phyloP scores from a whole-genome alignment of 1,140 invertebrate species.

The Apis mellifera region DNA sequence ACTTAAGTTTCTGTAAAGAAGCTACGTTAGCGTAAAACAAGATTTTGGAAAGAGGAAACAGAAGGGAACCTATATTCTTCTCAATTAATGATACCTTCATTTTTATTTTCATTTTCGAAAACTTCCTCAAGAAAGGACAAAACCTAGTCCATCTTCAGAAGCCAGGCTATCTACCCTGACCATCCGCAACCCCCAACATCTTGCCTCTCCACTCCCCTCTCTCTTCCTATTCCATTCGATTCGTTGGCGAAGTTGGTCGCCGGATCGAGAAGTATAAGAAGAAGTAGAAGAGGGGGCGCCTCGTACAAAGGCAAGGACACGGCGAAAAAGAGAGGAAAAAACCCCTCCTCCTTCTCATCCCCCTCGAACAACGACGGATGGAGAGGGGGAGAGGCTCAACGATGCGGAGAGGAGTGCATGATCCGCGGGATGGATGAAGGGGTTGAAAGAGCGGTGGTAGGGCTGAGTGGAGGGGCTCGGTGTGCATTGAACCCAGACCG shows the following conservation, averaged over 20 bases:
- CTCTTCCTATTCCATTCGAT: not conserved
- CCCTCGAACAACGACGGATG: not conserved
- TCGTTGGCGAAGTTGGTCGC: constrained; percentile 27
- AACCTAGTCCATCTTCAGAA: no score
- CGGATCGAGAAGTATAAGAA: not conserved
- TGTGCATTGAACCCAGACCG: constrained; percentile 78
- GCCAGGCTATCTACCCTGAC: constrained; percentile 42
- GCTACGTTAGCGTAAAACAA: no score
- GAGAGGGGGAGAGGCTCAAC: constrained; percentile 32
- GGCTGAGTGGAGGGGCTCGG: constrained; percentile 49
- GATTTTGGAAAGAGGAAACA: no score
- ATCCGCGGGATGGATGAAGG: constrained; percentile 50
- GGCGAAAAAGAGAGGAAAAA: constrained; percentile 20
- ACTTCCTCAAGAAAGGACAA: no score
- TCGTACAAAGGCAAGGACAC: constrained; percentile 6
- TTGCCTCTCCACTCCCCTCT: not conserved
- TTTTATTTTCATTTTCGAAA: no score
- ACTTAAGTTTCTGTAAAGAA: no score
- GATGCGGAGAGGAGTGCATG: constrained; percentile 45
- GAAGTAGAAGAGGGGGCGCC: not conserved
- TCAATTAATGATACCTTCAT: no score
- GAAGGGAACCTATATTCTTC: no score
- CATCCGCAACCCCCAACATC: constrained; percentile 49
- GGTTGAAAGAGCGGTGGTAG: constrained; percentile 54
- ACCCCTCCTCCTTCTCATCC: not conserved